phyloP scores from a whole-genome alignment of 1,140 invertebrate species.

The Pogonomyrmex californicus region DNA sequence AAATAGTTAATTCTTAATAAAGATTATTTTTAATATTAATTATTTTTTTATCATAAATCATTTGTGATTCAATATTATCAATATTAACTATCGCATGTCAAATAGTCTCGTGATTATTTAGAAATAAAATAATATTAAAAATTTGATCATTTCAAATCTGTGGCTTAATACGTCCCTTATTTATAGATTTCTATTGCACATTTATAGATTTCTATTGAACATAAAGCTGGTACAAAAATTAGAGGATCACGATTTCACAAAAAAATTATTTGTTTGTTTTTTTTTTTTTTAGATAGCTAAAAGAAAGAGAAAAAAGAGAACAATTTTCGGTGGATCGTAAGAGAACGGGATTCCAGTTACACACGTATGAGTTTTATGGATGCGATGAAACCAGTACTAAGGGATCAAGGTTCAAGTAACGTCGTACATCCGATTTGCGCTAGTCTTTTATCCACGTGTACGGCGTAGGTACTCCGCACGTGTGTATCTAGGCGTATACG shows the following conservation, averaged over 20 bases:
- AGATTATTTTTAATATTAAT: no score
- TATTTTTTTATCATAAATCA: no score
- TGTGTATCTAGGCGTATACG: slow-evolving; percentile 16
- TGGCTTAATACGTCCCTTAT: neutral
- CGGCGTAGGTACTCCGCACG: slow-evolving; percentile 22
- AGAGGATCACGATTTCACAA: neutral
- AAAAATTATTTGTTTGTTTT: neutral
- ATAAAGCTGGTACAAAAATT: neutral
- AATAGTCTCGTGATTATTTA: neutral
- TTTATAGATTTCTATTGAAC: neutral
- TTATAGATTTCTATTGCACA: neutral
- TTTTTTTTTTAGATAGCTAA: no score
- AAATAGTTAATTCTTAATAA: neutral
- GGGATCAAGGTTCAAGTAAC: slow-evolving; percentile 50
- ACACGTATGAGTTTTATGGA: slow-evolving; percentile 30
- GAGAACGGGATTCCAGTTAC: neutral
- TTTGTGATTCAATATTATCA: neutral
- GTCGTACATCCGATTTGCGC: slow-evolving; percentile 51
- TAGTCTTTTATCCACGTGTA: slow-evolving; percentile 47
- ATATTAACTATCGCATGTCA: neutral
- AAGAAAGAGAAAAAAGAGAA: neutral
- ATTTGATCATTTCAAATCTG: neutral
- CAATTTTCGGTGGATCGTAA: neutral
- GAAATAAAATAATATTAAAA: neutral
- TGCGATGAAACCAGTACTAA: slow-evolving; percentile 25